These are phyloP conservation scores for Oncorhynchus mykiss DNA, from an alignment of 2,113 vertebrate genomes.

Conservation along the genomic window DNA sequence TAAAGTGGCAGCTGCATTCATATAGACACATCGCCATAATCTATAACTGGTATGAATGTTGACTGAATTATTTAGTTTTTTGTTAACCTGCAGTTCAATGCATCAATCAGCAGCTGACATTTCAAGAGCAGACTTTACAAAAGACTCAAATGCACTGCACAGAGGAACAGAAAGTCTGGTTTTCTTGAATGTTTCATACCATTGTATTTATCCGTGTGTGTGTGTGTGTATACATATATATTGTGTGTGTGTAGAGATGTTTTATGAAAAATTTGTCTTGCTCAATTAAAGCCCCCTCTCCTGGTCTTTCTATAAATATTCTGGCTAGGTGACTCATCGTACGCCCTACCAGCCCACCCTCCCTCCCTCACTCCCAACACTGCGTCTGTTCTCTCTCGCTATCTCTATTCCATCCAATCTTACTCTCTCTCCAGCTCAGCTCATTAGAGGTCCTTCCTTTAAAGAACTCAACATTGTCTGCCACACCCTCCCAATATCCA, in stretches of 20 bases:
- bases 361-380: not conserved
- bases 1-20: no score
- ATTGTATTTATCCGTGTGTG: not conserved
- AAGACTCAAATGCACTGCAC: no score
- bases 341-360: not conserved
- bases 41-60: no score
- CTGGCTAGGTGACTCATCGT: conserved; percentile 8
- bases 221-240: not conserved
- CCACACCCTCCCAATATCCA: no score
- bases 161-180: no score
- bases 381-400: conserved; percentile 7
- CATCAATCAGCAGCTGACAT: no score
- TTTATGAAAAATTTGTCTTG: not conserved
- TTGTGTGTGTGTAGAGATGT: not conserved
- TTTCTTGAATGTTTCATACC: no score
- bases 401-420: not conserved
- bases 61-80: no score
- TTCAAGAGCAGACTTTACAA: no score
- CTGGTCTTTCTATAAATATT: conserved; percentile 10
- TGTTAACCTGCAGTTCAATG: no score
- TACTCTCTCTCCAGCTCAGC: not conserved
- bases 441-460: not conserved
- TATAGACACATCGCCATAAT: no score
- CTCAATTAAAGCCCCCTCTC: not conserved
- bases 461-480: no score